These are phyloP conservation scores for Volucella bombylans DNA, from an alignment of 2,888 invertebrate species.

Conservation along the genomic window DNA sequence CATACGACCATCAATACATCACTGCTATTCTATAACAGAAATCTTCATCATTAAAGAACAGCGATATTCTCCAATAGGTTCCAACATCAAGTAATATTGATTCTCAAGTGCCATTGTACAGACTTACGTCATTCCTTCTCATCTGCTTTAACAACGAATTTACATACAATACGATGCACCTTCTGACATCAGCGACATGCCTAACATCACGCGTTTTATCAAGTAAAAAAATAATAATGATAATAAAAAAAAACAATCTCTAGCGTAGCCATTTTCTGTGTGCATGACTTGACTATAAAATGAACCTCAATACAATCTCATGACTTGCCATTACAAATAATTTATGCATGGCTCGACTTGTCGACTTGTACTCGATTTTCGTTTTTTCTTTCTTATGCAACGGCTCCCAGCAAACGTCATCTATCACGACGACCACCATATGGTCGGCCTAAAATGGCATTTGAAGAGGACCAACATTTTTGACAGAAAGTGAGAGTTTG, in stretches of 20 bases:
- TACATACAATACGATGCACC: slow-evolving; percentile 1
- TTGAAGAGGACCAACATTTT: slow-evolving; percentile 7
- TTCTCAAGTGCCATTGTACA: background rate
- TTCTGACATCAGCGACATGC: slow-evolving; percentile 36
- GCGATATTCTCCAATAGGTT: slow-evolving; percentile 10
- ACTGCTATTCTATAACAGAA: no score
- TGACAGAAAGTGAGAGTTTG: slow-evolving; percentile 42
- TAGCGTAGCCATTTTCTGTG: background rate
- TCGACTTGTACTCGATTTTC: slow-evolving; percentile 27
- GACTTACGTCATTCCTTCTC: slow-evolving; percentile 40
- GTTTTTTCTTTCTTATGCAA: slow-evolving; percentile 9
- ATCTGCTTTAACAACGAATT: slow-evolving; percentile 20
- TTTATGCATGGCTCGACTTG: slow-evolving; percentile 13
- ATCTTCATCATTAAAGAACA: no score
- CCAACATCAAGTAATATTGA: slow-evolving; percentile 6
- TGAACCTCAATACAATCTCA: background rate
- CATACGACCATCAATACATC: no score
- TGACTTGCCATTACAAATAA: background rate
- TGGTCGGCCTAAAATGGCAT: slow-evolving; percentile 7
- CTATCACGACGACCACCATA: background rate
- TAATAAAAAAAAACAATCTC: background rate
- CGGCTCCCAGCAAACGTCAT: background rate
- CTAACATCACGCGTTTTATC: slow-evolving; percentile 3
- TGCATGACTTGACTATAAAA: slow-evolving; percentile 29
- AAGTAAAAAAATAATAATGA: slow-evolving; percentile 3